Evolutionary conservation across 2,113 vertebrate species (phyloP).

Genomic region (Murina feae): DNA sequence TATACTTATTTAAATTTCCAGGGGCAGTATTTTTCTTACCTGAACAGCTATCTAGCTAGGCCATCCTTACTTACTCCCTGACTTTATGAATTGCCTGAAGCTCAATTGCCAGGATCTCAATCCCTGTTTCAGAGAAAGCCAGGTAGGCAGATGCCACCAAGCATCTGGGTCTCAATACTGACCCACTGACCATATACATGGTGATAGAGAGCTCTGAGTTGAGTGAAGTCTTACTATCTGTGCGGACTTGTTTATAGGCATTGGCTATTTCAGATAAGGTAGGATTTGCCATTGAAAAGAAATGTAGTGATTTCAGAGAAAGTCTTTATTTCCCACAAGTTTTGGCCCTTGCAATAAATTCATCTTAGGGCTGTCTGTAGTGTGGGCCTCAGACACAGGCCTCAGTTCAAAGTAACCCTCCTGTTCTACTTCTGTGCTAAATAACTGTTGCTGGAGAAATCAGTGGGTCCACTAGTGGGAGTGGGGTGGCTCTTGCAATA

Average conservation of each 20-base stretch:
- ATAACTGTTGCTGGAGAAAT: neutral
- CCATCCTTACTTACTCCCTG: neutral
- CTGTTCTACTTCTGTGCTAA: neutral
- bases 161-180: neutral
- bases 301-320: neutral
- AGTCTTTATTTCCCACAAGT: neutral
- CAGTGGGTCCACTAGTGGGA: too few species aligned
- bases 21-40: neutral
- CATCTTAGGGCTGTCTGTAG: neutral
- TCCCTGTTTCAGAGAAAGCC: neutral
- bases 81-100: neutral
- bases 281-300: neutral
- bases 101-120: neutral
- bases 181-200: neutral
- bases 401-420: neutral
- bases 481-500: too few species aligned
- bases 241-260: neutral
- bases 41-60: neutral
- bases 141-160: neutral
- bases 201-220: neutral
- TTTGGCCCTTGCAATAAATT: neutral
- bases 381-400: neutral
- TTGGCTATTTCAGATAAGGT: constrained; percentile 8
- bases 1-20: neutral
- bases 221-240: neutral